phyloP scores from a whole-genome alignment of 2,888 invertebrate species.

The Helobdella robusta region DNA sequence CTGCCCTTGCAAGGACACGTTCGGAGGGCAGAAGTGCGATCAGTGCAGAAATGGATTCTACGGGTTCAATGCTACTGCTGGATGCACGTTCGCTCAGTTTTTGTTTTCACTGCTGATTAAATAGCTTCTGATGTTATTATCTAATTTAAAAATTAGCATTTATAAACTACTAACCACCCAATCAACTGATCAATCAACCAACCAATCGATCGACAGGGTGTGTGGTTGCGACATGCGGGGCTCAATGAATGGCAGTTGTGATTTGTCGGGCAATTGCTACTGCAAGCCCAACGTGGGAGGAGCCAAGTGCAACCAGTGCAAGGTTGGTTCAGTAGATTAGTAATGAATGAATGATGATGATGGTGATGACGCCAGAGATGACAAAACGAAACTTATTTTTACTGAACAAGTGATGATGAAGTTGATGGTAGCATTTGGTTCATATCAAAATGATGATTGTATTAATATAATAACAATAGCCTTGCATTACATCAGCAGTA shows the following conservation, averaged over 20 bases:
- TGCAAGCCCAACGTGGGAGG: constrained; percentile 38
- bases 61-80: constrained; percentile 68
- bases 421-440: too few species aligned
- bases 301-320: constrained; percentile 37
- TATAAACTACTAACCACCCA: background rate
- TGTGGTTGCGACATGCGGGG: constrained; percentile 37
- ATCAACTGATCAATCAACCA: background rate
- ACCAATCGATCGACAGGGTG: constrained; percentile 29
- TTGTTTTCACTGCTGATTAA: too few species aligned
- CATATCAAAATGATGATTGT: too few species aligned
- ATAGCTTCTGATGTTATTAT: too few species aligned
- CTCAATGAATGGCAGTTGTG: constrained; percentile 31
- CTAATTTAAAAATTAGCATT: too few species aligned
- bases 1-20: constrained; percentile 47
- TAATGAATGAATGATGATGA: too few species aligned
- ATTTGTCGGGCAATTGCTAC: constrained; percentile 34
- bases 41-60: constrained; percentile 46
- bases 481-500: too few species aligned
- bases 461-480: too few species aligned
- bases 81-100: constrained; percentile 65
- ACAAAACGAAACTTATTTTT: too few species aligned
- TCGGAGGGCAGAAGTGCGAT: constrained; percentile 47
- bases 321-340: too few species aligned
- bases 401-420: too few species aligned
- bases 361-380: too few species aligned